phyloP scores from a whole-genome alignment of 2,797 vertebrate genomes.

The Falco rusticolus region DNA sequence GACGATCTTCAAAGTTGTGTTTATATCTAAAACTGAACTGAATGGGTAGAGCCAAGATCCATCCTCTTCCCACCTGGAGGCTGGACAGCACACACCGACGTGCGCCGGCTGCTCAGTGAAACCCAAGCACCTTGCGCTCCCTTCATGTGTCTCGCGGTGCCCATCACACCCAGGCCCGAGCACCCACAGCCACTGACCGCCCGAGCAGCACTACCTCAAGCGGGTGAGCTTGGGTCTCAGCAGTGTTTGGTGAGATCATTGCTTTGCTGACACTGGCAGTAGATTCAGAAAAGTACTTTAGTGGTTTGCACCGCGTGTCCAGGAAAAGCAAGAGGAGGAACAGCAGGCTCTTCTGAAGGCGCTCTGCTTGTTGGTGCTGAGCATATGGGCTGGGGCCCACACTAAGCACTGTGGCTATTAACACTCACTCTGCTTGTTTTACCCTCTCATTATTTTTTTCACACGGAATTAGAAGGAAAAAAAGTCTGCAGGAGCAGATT shows the following conservation, averaged over 20 bases:
- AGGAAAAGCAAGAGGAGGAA: not conserved
- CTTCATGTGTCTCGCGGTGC: fast-evolving
- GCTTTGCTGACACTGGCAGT: not conserved
- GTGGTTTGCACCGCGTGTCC: not conserved
- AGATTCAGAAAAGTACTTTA: not conserved
- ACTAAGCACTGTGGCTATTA: not conserved
- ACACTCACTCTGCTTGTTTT: not conserved
- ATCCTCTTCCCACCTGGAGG: fast-evolving
- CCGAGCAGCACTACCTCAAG: not conserved
- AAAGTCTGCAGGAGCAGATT: not conserved
- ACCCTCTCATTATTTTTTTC: not conserved
- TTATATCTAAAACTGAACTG: not conserved
- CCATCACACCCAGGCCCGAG: fast-evolving
- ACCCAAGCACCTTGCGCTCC: fast-evolving
- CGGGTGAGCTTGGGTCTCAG: not conserved
- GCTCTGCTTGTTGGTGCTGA: not conserved
- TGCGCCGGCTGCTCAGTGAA: fast-evolving
- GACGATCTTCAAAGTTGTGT: not conserved
- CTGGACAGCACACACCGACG: fast-evolving
- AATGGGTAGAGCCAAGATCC: not conserved
- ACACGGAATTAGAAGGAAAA: not conserved
- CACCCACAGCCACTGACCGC: not conserved
- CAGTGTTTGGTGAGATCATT: not conserved
- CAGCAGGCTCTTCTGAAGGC: not conserved
- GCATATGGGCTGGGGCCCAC: not conserved